These are phyloP conservation scores for Aurelia sp. DNA, from an alignment of 30 jellyfish, hydroid and myxozoan species.

Conservation along the genomic window DNA sequence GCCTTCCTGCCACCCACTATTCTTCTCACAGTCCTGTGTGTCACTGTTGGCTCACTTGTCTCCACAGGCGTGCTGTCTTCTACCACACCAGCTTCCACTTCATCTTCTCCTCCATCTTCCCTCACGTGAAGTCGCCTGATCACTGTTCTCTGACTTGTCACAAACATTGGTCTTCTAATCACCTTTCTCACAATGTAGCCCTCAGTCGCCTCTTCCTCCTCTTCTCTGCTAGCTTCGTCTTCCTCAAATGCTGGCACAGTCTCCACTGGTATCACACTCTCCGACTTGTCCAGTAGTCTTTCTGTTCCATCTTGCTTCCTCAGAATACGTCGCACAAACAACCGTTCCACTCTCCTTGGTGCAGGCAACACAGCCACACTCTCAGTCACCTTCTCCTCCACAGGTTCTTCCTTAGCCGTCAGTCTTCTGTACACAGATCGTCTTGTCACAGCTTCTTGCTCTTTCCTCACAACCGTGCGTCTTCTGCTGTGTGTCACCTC, in stretches of 20 bases:
- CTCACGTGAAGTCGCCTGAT: constrained; percentile 23
- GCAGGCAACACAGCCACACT: constrained; percentile 10
- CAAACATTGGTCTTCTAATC: constrained; percentile 72
- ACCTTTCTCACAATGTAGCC: constrained; percentile 51
- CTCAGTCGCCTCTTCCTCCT: constrained; percentile 15
- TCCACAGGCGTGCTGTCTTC: constrained; percentile 52
- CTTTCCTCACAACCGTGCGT: constrained; percentile 24
- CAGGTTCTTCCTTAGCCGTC: not conserved
- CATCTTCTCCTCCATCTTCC: constrained; percentile 57
- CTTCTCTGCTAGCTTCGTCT: constrained; percentile 21
- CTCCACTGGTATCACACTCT: constrained; percentile 23
- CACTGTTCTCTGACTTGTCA: constrained; percentile 81
- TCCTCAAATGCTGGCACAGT: constrained; percentile 11
- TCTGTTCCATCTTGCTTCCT: constrained; percentile 62
- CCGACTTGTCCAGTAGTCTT: not conserved
- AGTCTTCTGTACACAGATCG: constrained; percentile 21
- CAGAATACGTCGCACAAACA: constrained; percentile 76
- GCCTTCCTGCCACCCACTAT: constrained; percentile 37
- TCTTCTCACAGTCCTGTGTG: constrained; percentile 72
- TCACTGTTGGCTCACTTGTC: constrained; percentile 56
- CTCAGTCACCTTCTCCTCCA: constrained; percentile 50
- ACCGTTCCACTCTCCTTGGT: constrained; percentile 74
- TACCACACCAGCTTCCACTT: constrained; percentile 43
- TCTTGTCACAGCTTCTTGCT: constrained; percentile 23
- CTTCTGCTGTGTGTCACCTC: constrained; percentile 6